These are phyloP conservation scores for Oreochromis mossambicus DNA, from an alignment of 2,797 vertebrate species.

Conservation along the genomic window DNA sequence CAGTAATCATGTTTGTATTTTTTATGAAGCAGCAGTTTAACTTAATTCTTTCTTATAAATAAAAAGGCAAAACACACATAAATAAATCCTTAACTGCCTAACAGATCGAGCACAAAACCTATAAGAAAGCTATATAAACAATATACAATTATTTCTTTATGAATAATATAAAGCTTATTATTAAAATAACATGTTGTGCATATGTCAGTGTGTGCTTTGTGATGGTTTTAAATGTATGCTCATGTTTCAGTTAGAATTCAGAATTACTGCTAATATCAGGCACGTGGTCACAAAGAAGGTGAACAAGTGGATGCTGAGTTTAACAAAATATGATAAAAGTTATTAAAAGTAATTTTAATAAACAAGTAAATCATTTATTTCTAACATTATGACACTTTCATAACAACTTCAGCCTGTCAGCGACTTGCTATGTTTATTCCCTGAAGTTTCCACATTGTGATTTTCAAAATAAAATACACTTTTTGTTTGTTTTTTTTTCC, in stretches of 20 bases:
- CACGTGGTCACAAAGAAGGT: not conserved
- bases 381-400: not conserved
- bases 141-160: not conserved
- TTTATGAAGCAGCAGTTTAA: not conserved
- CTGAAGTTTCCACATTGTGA: not conserved
- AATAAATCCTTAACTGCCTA: not conserved
- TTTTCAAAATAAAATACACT: not conserved
- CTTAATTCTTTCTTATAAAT: not conserved
- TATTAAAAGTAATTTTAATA: not conserved
- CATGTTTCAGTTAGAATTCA: not conserved
- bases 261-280: not conserved
- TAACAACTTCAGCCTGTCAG: not conserved
- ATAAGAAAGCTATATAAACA: not conserved
- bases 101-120: not conserved
- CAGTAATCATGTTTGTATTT: not conserved
- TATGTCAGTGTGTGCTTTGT: rapidly evolving
- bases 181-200: not conserved
- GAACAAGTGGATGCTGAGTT: not conserved
- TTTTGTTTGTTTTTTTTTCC: not conserved
- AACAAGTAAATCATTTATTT: not conserved
- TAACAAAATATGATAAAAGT: not conserved
- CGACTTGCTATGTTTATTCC: not conserved
- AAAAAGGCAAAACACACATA: not conserved
- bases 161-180: not conserved
- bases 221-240: not conserved